phyloP scores from a whole-genome alignment of 2,113 vertebrate species.

The Rhadina sibilatrix region DNA sequence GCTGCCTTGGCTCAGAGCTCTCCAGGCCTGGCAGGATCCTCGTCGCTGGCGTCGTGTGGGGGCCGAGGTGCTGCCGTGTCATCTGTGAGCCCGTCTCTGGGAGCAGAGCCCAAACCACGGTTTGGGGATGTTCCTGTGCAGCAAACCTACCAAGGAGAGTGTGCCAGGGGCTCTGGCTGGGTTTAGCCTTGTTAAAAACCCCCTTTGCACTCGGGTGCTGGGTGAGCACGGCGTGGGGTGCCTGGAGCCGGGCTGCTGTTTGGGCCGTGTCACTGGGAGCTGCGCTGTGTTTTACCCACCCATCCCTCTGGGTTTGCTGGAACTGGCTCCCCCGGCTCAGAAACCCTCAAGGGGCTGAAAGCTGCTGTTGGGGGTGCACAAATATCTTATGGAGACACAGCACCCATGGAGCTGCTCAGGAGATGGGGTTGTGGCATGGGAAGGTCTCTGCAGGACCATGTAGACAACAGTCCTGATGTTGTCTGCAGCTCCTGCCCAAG shows the following conservation, averaged over 20 bases:
- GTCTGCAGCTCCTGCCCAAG: background rate
- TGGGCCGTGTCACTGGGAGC: accelerated
- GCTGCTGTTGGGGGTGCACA: accelerated
- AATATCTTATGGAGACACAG: accelerated
- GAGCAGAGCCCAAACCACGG: background rate
- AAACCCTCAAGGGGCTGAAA: background rate
- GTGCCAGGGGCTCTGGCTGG: background rate
- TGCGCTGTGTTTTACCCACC: background rate
- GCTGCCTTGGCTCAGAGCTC: background rate
- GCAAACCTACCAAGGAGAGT: background rate
- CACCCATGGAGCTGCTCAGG: accelerated
- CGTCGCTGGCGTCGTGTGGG: accelerated
- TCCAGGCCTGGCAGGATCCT: background rate
- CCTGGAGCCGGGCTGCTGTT: background rate
- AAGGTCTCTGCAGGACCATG: accelerated
- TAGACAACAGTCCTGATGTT: background rate
- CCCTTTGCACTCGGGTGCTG: background rate
- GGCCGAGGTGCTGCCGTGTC: background rate
- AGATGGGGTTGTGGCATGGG: accelerated
- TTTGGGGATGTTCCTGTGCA: background rate
- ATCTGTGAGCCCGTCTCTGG: accelerated
- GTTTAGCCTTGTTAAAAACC: background rate
- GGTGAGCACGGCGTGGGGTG: background rate
- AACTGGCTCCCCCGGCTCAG: background rate
- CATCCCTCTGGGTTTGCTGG: background rate